Evolutionary conservation across 2,888 invertebrate species (phyloP), one percentile per base, ranked within the genome.

Genomic region (Ophion ventricosus): DNA sequence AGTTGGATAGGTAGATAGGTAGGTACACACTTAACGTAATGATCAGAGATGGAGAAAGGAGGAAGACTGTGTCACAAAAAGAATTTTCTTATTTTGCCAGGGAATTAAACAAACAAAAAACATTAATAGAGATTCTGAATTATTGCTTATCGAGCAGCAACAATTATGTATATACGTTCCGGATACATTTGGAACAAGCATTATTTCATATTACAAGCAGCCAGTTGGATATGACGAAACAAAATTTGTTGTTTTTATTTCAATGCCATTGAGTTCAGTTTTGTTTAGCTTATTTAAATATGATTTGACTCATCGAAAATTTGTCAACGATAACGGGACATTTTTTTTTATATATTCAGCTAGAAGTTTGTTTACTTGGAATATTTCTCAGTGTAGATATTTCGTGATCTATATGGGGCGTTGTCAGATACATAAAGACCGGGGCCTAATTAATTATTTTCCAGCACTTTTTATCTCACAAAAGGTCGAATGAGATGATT

Each of bases 1-100:
- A 85, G 85, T 81, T 86, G 85, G 86, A 80, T 87, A 87, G 87
- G 86, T 87, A 86, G 87, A 84, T 87, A 87, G 87, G 73, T 87
- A 87, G 85, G 82, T 86, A 85, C 79, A 83, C 74, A 77, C 73
- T 64, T 82, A 72, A 82, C 75, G 79, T 84, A 85, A 87, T 82
- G 80, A 86, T 81, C 73, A 78, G 72, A 64, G 79, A 72, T 57
- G 64, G 63, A 76, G 78, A 56, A 73, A 81, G 56, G 86, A 77
- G 73, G 80, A 81, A 83, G 70, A 84, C 77, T 78, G 84, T 56
- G 70, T n/a, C 14, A 76, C 83, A 70, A 78, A 77, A 75, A 82
- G 80, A 57, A n/a, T n/a, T 25, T 57, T 54, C n/a, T 61, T 35
- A 20, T 78, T 78, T 74, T 25, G 29, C 57, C 10, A 40, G 43